Conservation (phyloP, 2,888 invertebrate genomes). For the Macroteleia sp. region DNA sequence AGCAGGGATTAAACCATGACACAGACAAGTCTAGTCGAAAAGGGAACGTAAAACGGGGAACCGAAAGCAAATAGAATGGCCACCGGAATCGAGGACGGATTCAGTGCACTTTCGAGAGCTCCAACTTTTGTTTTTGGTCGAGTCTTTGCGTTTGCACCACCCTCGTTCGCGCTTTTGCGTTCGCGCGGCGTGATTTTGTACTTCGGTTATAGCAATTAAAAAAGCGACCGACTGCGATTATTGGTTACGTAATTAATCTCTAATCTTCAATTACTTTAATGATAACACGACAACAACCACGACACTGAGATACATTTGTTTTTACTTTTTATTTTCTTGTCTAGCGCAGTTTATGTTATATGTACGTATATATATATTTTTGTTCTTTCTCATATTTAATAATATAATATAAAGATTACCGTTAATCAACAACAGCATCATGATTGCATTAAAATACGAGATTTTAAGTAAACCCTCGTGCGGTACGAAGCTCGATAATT, state of each 20-base stretch:
- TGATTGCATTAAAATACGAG: slow-evolving; percentile 59
- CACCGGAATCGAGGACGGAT: slow-evolving; percentile 61
- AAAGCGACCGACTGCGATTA: slow-evolving; percentile 42
- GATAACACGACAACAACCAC: slow-evolving; percentile 70
- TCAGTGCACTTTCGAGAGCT: slow-evolving; percentile 46
- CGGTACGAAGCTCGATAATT: slow-evolving; percentile 50
- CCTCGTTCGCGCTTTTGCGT: slow-evolving; percentile 3
- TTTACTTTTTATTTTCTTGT: slow-evolving; percentile 20
- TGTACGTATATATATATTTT: slow-evolving; percentile 25
- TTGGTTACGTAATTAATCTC: slow-evolving; percentile 32
- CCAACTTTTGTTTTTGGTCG: slow-evolving; percentile 9
- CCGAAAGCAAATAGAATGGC: slow-evolving; percentile 7
- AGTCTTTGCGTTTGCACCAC: slow-evolving; percentile 5
- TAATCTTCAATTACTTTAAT: slow-evolving; percentile 38
- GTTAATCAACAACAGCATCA: slow-evolving; percentile 56
- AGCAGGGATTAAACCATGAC: neutral
- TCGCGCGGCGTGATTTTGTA: slow-evolving; percentile 45
- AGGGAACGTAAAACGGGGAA: no score
- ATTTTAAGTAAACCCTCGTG: slow-evolving; percentile 46
- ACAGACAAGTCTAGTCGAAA: slow-evolving; percentile 7
- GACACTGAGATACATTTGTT: slow-evolving; percentile 68
- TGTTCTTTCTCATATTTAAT: slow-evolving; percentile 17
- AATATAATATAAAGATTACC: slow-evolving; percentile 59
- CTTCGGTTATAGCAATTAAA: slow-evolving; percentile 37
- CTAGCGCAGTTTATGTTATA: slow-evolving; percentile 28